Base-by-base conservation (phyloP, 2,888 invertebrate species). In the Actias luna region DNA sequence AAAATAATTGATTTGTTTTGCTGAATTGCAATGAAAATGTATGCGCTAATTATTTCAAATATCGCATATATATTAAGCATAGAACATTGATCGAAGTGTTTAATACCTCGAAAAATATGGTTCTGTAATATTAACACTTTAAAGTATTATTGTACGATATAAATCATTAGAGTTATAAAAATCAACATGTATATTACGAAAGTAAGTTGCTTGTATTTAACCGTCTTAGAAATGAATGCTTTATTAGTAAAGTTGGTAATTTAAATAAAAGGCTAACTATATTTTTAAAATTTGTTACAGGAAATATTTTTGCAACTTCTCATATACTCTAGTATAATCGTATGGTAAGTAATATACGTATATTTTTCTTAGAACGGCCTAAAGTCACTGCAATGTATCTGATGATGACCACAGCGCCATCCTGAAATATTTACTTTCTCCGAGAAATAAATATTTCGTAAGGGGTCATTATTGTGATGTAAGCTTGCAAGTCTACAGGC, bases 1-100 rank as follows among this genome's bases (percentile, higher is more conserved):
- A 46, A 68, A n/a, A n/a, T 66, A 73, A 59, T 52, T 55, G 25
- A 70, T 75, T 74, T 63, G 74, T 66, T 63, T 66, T 67, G 72
- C 66, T 69, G 64, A 69, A 69, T 73, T 67, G 64, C 64, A 29
- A 0, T n/a, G 10, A 16, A 29, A 29, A 16, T 31, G 31, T 42
- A 18, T 55, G 31, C 31, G 42, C 61, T 62, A 62, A 62, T 62
- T 62, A 57, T 46, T 58, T 16, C 27, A 4, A 22, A 2, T 29
- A 22, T 42, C 5, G 8, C 27, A n/a, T 55, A 55, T 55, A 55
- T 29, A 55, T 55, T n/a, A n/a, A 55, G 29, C 2, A 12, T 5
- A 55, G 2, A 29, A 29, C 3, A 1, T 55, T 55, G 2, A 16
- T n/a, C 29, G 7, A 29, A 25, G 22, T 16, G 46, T 22, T 50